Conservation (phyloP, 2,797 vertebrate species). For the Allobates femoralis region DNA sequence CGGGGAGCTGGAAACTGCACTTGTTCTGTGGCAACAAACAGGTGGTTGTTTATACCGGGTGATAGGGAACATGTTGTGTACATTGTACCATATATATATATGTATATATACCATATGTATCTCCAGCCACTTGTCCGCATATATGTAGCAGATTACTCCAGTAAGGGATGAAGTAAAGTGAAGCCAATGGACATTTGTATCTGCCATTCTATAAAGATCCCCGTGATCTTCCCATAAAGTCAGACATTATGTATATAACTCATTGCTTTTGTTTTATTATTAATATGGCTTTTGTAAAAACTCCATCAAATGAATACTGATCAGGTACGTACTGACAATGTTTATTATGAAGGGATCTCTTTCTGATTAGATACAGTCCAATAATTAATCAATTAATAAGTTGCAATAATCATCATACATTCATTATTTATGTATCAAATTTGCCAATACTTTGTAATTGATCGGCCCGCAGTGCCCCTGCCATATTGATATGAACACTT, state of each 20-base stretch:
- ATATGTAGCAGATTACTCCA: background rate
- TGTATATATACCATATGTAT: background rate
- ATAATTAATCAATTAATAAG: background rate
- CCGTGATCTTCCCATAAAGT: background rate
- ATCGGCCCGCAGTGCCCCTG: background rate
- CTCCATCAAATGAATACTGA: background rate
- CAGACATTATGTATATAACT: background rate
- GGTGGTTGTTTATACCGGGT: constrained; percentile 19
- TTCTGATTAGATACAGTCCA: background rate
- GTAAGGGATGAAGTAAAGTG: background rate
- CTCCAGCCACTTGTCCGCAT: background rate
- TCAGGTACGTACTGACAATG: background rate
- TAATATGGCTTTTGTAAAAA: no score
- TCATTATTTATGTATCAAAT: background rate
- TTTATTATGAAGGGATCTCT: background rate
- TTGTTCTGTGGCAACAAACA: constrained; percentile 25
- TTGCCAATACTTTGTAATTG: background rate
- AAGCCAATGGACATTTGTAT: background rate
- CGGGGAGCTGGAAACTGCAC: background rate
- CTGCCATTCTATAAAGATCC: background rate
- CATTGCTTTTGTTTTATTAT: no score
- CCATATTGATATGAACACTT: background rate
- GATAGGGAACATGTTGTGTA: background rate
- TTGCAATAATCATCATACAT: background rate
- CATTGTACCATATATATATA: background rate